These are phyloP conservation scores for Syndactyla subalaris DNA, from an alignment of 2,797 vertebrate genomes.

Conservation along the genomic window DNA sequence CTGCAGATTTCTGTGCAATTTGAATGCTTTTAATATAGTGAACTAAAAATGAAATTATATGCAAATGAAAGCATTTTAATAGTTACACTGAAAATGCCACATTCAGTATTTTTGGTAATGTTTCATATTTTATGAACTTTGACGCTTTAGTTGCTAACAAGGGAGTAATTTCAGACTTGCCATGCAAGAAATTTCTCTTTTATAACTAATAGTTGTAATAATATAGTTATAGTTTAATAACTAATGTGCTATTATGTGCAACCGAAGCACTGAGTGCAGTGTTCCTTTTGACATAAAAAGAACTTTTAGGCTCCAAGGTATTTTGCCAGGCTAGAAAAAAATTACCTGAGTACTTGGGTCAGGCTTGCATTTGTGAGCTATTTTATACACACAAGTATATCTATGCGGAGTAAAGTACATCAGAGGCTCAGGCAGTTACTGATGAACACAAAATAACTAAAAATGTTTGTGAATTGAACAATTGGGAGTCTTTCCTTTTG, in stretches of 20 bases:
- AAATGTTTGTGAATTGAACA: background rate
- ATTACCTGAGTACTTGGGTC: background rate
- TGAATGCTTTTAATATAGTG: background rate
- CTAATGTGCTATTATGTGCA: background rate
- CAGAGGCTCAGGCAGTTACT: background rate
- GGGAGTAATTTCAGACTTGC: conserved; percentile 16
- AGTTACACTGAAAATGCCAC: background rate
- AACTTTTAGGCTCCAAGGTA: background rate
- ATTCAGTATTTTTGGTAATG: background rate
- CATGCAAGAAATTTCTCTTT: conserved; percentile 14
- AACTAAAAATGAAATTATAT: conserved; percentile 20
- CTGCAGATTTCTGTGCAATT: background rate
- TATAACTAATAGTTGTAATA: conserved; percentile 11
- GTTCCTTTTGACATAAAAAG: background rate
- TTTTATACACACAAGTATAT: background rate
- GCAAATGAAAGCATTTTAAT: conserved; percentile 3
- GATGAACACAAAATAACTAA: background rate
- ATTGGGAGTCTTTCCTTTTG: background rate
- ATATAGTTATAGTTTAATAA: background rate
- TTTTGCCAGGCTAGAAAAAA: background rate
- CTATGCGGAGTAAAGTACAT: fast-evolving
- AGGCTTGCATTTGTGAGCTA: background rate
- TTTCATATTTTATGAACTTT: conserved; percentile 50
- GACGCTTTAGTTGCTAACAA: background rate
- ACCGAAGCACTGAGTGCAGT: background rate